Evolutionary conservation across 1,140 invertebrate genomes (phyloP), one percentile per base, ranked within the genome.

Genomic region (Drosophila eugracilis): DNA sequence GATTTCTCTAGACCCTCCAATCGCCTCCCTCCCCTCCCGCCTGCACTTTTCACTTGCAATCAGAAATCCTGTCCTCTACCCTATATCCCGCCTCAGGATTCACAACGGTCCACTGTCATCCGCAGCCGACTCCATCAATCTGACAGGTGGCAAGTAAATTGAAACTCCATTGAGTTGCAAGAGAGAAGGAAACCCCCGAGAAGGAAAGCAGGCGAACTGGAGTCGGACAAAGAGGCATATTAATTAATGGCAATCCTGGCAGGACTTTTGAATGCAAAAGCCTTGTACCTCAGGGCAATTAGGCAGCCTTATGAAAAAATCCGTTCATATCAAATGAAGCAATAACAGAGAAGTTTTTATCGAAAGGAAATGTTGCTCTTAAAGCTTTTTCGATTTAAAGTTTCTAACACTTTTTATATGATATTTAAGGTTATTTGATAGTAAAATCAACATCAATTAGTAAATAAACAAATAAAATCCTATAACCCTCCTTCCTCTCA

Each of bases 61-160:
- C n/a, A n/a, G n/a, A n/a, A n/a, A n/a, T n/a, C n/a, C n/a, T n/a
- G n/a, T n/a, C n/a, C n/a, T n/a, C n/a, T n/a, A n/a, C n/a, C 12
- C 19, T 6, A 0, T n/a, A 4, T 1, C 48, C 48, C n/a, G 10
- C 48, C 7, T 15, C 22, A 15, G n/a, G 9, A 24, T 3, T 45
- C 30, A 21, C 48, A 57, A 28, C 62, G 39, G 26, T 26, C 34
- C 15, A n/a, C 34, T 15, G 60, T 65, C 60, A 65, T 37, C 39
- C 28, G 30, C 60, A 65, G 60, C 3, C 55, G 54, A 26, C 37
- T 65, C 55, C 60, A 65, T 65, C 60, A 60, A 65, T 65, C 55
- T 60, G 60, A 21, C n/a, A 58, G 59, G 21, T 42, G 15, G 55
- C 37, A 65, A 65, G 60, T 65, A 65, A 63, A 65, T 65, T 65